Conservation (phyloP, 2,113 vertebrate species). For the Corythornis vintsioides region DNA sequence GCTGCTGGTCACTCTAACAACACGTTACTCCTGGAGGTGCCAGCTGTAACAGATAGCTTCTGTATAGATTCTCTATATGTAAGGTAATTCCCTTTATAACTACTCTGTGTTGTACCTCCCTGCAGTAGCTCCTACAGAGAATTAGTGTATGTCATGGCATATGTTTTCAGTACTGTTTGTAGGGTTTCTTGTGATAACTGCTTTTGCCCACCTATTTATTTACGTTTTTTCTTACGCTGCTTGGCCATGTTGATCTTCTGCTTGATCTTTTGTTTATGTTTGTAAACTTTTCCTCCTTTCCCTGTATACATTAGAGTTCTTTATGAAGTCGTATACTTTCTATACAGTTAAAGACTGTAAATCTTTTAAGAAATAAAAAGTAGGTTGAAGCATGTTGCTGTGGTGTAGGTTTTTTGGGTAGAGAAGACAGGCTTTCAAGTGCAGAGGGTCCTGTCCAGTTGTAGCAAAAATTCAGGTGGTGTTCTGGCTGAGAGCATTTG, state of each 20-base stretch:
- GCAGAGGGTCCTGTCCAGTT: neutral
- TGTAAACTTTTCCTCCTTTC: neutral
- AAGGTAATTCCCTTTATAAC: constrained; percentile 67
- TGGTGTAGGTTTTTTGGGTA: neutral
- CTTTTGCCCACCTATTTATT: neutral
- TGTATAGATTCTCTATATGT: constrained; percentile 65
- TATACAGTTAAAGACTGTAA: neutral
- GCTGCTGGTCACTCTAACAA: constrained; percentile 66
- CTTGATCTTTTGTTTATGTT: neutral
- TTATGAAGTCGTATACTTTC: neutral
- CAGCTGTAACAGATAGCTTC: constrained; percentile 68
- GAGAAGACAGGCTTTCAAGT: neutral
- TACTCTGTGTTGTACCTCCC: constrained; percentile 36
- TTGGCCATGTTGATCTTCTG: neutral
- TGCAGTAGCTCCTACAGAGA: constrained; percentile 1
- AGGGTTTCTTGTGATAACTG: neutral
- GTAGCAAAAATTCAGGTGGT: neutral
- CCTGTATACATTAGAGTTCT: neutral
- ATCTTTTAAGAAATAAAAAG: neutral
- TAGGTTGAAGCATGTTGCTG: neutral
- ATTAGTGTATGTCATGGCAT: neutral
- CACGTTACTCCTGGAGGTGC: constrained; percentile 66
- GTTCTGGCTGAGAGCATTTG: neutral
- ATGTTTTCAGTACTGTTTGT: neutral
- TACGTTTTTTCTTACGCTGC: neutral